Base-by-base conservation (phyloP, 2,113 vertebrate genomes). In the Passerina amoena region DNA sequence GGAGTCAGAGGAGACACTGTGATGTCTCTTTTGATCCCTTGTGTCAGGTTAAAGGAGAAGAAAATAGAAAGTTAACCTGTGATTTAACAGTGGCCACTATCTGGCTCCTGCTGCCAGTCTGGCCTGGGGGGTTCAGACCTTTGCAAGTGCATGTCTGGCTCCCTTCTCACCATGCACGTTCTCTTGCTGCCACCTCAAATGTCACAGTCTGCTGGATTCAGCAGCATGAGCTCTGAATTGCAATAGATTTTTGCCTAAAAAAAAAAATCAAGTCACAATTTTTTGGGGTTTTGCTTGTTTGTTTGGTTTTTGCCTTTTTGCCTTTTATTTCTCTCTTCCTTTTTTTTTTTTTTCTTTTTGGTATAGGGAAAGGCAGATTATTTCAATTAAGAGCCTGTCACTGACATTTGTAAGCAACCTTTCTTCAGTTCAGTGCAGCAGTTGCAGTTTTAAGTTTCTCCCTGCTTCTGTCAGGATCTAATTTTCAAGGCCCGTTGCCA, bases 401-500 rank as follows among this genome's bases (percentile, higher is more conserved):
- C 75, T 94, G 92, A 96, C 77, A 96, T 96, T 92, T 92, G 88
- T 86, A 95, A 97, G 96, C 63, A 97, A 96, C 82, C 79, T 97
- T 97, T 95, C 94, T 92, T 95, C 95, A 95, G 94, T 97, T 97
- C 96, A 96, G 85, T 94, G 95, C 87, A 92, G 86, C 87, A 90
- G 60, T 90, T 91, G 73, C 70, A 97, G 96, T 97, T 97, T 96
- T 96, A 97, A 94, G 91, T 98, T 97, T 97, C 97, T 97, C 93
- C 79, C 85, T 91, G 93, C 91, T 96, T 95, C 91, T 97, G 83
- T 95, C 94, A 97, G 95, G 96, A 97, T 97, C 95, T 97, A 97
- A 98, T 98, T 98, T 98, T 98, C 97, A 97, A 98, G 95, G 92
- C 87, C 93, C 0, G 97, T 98, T 97, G 94, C 98, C 95, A 98